Evolutionary conservation across 2,888 invertebrate species (phyloP).

Genomic region (Drosophila subquinaria): DNA sequence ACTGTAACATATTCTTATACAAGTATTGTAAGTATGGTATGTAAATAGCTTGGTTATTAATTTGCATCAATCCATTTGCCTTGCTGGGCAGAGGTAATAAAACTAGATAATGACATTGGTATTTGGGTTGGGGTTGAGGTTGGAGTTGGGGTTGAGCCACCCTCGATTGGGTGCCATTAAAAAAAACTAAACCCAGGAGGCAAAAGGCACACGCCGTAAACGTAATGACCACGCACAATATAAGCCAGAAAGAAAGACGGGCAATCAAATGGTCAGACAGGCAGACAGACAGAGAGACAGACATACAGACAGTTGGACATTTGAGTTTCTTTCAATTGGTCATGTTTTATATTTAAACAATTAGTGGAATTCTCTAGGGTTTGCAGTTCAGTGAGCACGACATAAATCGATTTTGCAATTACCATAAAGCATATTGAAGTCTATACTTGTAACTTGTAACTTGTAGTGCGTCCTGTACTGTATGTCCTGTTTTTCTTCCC

Average conservation of each 20-base stretch:
- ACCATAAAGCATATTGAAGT: slow-evolving; percentile 58
- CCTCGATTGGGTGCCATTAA: slow-evolving; percentile 55
- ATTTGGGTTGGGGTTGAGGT: not conserved
- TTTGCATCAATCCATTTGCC: slow-evolving; percentile 49
- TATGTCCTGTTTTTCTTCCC: slow-evolving; percentile 7
- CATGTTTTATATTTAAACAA: slow-evolving; percentile 60
- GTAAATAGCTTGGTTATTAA: slow-evolving; percentile 47
- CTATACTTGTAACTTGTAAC: not conserved
- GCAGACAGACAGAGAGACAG: slow-evolving; percentile 27
- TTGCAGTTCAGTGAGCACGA: slow-evolving; percentile 50
- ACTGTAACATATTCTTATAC: not conserved
- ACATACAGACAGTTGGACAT: slow-evolving; percentile 25
- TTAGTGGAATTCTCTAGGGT: slow-evolving; percentile 40
- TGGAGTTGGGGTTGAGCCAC: slow-evolving; percentile 26
- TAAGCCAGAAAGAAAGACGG: slow-evolving; percentile 45
- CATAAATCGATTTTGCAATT: slow-evolving; percentile 78
- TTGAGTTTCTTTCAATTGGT: slow-evolving; percentile 41
- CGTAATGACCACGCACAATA: slow-evolving; percentile 79
- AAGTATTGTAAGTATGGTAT: not conserved
- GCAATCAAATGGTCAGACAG: slow-evolving; percentile 46
- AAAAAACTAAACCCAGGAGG: slow-evolving; percentile 27
- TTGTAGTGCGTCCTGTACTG: slow-evolving; percentile 1
- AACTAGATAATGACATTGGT: slow-evolving; percentile 42
- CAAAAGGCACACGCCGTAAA: slow-evolving; percentile 31
- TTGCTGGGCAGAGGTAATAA: slow-evolving; percentile 17